phyloP scores from a whole-genome alignment of 2,113 vertebrate species.

The Corapipo altera region DNA sequence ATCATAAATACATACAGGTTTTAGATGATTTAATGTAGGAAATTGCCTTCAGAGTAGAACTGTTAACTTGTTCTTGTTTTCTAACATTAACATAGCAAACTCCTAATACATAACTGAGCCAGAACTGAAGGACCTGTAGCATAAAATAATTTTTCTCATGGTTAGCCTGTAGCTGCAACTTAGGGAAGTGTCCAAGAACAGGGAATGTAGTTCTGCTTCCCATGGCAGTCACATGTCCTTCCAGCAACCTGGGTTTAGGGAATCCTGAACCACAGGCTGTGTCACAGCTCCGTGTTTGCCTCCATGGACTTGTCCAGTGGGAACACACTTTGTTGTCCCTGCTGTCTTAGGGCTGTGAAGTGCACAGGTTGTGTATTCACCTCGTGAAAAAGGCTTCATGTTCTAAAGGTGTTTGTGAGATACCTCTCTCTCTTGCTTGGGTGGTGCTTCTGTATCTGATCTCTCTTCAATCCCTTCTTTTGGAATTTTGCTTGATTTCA shows the following conservation, averaged over 20 bases:
- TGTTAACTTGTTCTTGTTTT: background rate
- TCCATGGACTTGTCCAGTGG: background rate
- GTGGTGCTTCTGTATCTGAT: accelerated
- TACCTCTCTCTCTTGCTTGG: background rate
- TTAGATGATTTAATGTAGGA: background rate
- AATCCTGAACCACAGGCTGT: background rate
- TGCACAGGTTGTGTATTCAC: background rate
- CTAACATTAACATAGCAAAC: background rate
- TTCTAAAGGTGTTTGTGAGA: background rate
- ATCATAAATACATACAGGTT: accelerated
- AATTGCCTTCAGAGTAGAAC: background rate
- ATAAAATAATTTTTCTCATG: background rate
- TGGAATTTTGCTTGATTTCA: background rate
- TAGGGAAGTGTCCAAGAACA: background rate
- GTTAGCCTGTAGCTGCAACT: background rate
- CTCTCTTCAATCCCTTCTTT: background rate
- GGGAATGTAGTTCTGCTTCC: background rate
- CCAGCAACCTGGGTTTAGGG: background rate
- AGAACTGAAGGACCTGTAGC: background rate
- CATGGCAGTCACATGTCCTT: accelerated
- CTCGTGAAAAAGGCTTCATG: background rate
- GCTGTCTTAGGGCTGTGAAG: background rate
- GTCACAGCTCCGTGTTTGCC: accelerated
- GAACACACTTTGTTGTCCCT: background rate
- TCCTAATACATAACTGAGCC: background rate